These are phyloP conservation scores for Vireo altiloquus DNA, from an alignment of 2,113 vertebrate species.

Conservation along the genomic window DNA sequence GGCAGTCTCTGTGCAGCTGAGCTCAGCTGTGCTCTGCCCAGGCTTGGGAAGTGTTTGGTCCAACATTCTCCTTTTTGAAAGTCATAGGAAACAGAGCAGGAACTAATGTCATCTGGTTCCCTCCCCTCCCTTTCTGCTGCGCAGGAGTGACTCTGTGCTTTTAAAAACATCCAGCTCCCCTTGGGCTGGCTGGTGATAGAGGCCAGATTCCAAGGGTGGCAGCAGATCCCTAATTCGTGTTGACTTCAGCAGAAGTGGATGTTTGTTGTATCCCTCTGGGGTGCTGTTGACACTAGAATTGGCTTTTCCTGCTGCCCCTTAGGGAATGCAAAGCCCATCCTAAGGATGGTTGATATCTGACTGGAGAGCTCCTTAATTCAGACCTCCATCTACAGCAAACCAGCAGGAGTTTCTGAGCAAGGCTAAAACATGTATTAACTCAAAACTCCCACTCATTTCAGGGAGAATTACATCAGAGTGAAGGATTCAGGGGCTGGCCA, in stretches of 20 bases:
- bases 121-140: not conserved
- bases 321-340: not conserved
- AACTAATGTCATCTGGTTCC: not conserved
- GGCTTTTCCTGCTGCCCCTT: not conserved
- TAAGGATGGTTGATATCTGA: not conserved
- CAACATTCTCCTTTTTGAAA: not conserved
- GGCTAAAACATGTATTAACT: not conserved
- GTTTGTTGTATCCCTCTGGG: not conserved
- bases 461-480: not conserved
- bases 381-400: not conserved
- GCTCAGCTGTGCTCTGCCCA: not conserved
- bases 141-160: not conserved
- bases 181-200: not conserved
- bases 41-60: not conserved
- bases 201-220: not conserved
- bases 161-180: not conserved
- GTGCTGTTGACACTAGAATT: not conserved
- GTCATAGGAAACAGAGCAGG: conserved; percentile 16
- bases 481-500: not conserved
- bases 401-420: not conserved
- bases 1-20: not conserved
- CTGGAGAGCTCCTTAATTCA: not conserved
- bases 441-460: not conserved
- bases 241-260: not conserved
- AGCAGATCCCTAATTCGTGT: not conserved